Conservation (phyloP, 2,797 vertebrate genomes). For the Ptychobarbus kaznakovi region DNA sequence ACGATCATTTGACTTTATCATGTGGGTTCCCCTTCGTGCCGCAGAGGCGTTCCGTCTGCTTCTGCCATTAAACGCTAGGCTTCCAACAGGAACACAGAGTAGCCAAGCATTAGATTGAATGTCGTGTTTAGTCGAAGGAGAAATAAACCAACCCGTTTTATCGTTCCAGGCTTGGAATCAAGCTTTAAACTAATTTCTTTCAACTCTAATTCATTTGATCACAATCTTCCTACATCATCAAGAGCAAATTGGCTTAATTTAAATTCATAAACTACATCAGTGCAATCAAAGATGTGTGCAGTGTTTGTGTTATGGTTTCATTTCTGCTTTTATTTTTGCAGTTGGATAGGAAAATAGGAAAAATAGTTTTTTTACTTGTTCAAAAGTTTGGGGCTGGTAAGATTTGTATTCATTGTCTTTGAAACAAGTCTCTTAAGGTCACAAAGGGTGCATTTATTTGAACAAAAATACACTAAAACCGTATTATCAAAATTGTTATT, state of each 20-base stretch:
- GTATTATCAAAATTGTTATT: neutral
- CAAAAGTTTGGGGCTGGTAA: neutral
- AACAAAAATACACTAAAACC: neutral
- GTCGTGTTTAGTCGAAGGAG: slow-evolving; percentile 58
- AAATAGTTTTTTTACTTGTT: neutral
- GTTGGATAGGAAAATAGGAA: neutral
- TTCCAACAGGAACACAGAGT: slow-evolving; percentile 55
- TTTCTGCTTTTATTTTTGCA: neutral
- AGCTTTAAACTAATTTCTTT: slow-evolving; percentile 10
- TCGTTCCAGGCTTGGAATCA: slow-evolving; percentile 40
- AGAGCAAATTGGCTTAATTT: neutral
- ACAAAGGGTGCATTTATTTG: neutral
- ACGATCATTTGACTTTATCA: slow-evolving; percentile 58
- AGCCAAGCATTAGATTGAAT: slow-evolving; percentile 59
- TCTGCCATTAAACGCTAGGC: slow-evolving; percentile 62
- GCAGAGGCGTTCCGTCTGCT: slow-evolving; percentile 56
- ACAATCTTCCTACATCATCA: neutral
- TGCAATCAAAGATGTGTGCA: slow-evolving; percentile 6
- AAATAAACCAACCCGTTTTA: slow-evolving; percentile 47
- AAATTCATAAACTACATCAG: neutral
- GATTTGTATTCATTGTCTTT: neutral
- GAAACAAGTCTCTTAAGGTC: neutral
- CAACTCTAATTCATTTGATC: neutral
- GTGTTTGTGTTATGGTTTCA: neutral
- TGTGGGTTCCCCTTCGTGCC: slow-evolving; percentile 36